Percentiles rank a stretch among this genome's conserved stretches.
These are phyloP conservation scores for Mus musculus DNA, from an alignment of 2,113 vertebrate genomes.

Conservation along the genomic window GRCm39 chrX:112032501-112033000, in stretches of 20 bases:
- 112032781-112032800: neutral
- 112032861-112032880: neutral
- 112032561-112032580: too few relatives aligned
- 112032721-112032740: neutral
- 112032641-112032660: too few relatives aligned
- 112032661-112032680: too few relatives aligned
- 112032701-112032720: slow-evolving; percentile 27
- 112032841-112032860: neutral
- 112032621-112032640: too few relatives aligned
- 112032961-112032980: too few relatives aligned
- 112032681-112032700: neutral
- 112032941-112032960: neutral
- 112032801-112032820: slow-evolving; percentile 3
- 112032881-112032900: neutral
- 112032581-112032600: too few relatives aligned
- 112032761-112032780: neutral
- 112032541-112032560: too few relatives aligned
- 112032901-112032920: neutral
- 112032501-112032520: too few relatives aligned
- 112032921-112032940: slow-evolving; percentile 7
- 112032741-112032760: neutral
- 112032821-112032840: neutral
- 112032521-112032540: too few relatives aligned
- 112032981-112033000: too few relatives aligned
- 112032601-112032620: too few relatives aligned